Evolutionary conservation across 2,113 vertebrate species (phyloP).

Genomic region (Dendrocopos noguchii): DNA sequence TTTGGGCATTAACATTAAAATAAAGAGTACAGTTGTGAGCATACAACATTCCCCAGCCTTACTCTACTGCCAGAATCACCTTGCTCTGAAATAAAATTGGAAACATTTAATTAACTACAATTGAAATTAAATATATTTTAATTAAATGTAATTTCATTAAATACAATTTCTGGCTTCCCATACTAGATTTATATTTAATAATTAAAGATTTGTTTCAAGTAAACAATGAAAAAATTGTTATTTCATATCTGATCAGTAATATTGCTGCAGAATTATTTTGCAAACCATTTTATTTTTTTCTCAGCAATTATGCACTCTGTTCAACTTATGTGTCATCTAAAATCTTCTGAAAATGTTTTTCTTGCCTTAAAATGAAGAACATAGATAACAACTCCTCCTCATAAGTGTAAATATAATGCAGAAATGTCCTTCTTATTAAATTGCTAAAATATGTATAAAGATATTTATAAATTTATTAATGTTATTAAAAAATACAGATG

Average conservation of each 20-base stretch:
- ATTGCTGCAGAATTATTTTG: background rate
- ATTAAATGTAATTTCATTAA: background rate
- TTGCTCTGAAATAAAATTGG: background rate
- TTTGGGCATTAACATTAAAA: conserved; percentile 9
- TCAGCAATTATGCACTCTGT: background rate
- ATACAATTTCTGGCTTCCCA: background rate
- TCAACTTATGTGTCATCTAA: background rate
- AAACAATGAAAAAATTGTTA: background rate
- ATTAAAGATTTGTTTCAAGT: background rate
- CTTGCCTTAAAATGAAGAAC: background rate
- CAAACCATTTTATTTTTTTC: background rate
- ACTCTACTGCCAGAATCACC: background rate
- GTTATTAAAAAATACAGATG: background rate
- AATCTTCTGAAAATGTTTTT: background rate
- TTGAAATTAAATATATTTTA: background rate
- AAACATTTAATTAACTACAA: background rate
- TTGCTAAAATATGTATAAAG: background rate
- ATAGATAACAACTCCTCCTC: background rate
- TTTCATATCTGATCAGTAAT: background rate
- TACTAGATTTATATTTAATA: background rate
- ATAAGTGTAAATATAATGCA: background rate
- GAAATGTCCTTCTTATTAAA: background rate
- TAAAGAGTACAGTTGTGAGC: background rate
- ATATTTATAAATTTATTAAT: too few species aligned
- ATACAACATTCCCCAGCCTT: background rate